Base-by-base conservation (phyloP, 2,888 invertebrate genomes). In the Chrysotoxum bicinctum region DNA sequence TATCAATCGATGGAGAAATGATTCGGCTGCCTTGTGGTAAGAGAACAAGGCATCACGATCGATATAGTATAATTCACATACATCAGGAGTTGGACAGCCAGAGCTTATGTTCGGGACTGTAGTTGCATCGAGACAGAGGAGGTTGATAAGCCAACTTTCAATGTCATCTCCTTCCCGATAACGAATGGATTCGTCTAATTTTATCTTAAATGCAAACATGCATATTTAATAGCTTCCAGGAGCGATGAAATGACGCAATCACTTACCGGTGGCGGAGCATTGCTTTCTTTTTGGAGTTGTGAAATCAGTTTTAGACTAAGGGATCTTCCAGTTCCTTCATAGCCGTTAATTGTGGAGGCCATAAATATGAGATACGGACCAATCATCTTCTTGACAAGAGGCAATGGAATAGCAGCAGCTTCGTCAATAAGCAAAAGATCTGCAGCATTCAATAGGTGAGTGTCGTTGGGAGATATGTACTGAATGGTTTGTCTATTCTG, bases 261-360 rank as follows among this genome's bases (percentile, higher is more conserved):
- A 88, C 90, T 92, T 88, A 95, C 95, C 89, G 94, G 94, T 3
- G 94, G 93, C 0, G 94, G 93, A 0, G 94, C 94, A 83, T 93
- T 93, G 75, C 94, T 93, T 48, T 94, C 93, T 9, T 93, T 93
- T 88, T 94, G 94, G 70, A 99, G 93, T 90, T 99, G 97, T 66
- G 98, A 96, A 72, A 99, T 94, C 21, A 99, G 93, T 92, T 99
- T 99, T 72, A 99, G 93, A 0, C 98, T 98, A 23, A 99, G 93
- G 0, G 99, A 98, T 10, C 99, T 93, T 0, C 99, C 99, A 0
- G 99, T 99, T 70, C 99, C 99, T 93, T 99, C 99, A 91, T 99
- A 99, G 0, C 99, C 99, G 89, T 98, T 97, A 50, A 99, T 97
- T 0, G 99, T 99, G 0, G 99, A 99, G 0, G 99, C 96, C 90